Evolutionary conservation across 2,113 vertebrate genomes (phyloP).

Genomic region (Oriolus oriolus): DNA sequence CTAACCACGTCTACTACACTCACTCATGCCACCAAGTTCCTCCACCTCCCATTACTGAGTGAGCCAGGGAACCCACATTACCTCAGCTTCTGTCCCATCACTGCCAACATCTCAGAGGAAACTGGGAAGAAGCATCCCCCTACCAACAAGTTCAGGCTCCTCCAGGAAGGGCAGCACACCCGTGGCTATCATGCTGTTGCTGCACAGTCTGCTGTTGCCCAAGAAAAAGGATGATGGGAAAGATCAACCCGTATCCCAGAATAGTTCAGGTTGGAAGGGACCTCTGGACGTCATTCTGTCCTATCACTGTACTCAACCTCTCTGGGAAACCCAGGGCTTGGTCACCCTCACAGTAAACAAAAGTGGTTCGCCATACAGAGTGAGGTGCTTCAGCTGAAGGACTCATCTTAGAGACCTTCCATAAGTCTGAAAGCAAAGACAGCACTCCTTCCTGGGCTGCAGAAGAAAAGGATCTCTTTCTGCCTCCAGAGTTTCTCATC

Average conservation of each 20-base stretch:
- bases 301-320: too few relatives aligned
- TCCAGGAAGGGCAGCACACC: background rate
- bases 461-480: too few relatives aligned
- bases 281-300: too few relatives aligned
- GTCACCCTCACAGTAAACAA: too few relatives aligned
- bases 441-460: too few relatives aligned
- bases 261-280: too few relatives aligned
- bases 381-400: too few relatives aligned
- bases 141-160: background rate
- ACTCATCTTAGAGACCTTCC: too few relatives aligned
- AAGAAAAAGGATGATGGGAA: background rate
- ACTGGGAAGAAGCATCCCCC: background rate
- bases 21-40: background rate
- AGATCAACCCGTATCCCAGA: background rate
- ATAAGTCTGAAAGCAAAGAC: too few relatives aligned
- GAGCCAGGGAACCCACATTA: background rate
- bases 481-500: background rate
- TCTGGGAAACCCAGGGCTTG: too few relatives aligned
- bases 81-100: background rate
- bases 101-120: background rate
- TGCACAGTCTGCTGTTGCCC: background rate
- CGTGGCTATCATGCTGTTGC: background rate
- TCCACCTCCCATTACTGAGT: background rate
- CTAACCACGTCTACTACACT: background rate
- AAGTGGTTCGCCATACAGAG: too few relatives aligned